Evolutionary conservation across 2,888 invertebrate species (phyloP).

Genomic region (Steromphala cineraria): DNA sequence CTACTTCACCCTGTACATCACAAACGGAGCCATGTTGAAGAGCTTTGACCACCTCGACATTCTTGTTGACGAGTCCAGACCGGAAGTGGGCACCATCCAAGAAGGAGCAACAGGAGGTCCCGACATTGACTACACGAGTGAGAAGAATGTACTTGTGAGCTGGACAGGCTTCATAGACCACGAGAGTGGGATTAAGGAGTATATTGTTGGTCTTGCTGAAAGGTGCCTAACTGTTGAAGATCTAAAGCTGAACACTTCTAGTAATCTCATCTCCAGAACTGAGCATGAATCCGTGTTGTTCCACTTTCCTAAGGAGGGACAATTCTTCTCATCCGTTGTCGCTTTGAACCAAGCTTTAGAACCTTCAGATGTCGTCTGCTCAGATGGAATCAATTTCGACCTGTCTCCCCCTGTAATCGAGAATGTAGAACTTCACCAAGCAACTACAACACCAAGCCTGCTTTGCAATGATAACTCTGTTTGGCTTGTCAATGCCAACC

Average conservation of each 20-base stretch:
- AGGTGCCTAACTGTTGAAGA: slow-evolving; percentile 33
- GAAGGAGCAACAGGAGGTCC: slow-evolving; percentile 29
- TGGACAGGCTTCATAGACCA: slow-evolving; percentile 58
- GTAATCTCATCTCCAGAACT: neutral
- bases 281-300: neutral
- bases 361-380: slow-evolving; percentile 53
- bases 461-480: slow-evolving; percentile 1
- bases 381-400: slow-evolving; percentile 54
- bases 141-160: slow-evolving; percentile 26
- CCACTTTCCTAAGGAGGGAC: slow-evolving; percentile 36
- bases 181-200: slow-evolving; percentile 51
- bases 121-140: slow-evolving; percentile 53
- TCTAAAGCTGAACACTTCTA: neutral
- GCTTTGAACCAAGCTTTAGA: slow-evolving; percentile 56
- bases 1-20: slow-evolving; percentile 44
- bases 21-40: slow-evolving; percentile 43
- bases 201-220: slow-evolving; percentile 37
- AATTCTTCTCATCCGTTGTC: slow-evolving; percentile 42
- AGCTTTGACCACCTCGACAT: slow-evolving; percentile 42
- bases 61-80: slow-evolving; percentile 46
- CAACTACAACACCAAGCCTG: neutral
- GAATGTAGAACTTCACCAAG: slow-evolving; percentile 26
- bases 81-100: slow-evolving; percentile 36
- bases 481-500: slow-evolving; percentile 35
- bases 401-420: slow-evolving; percentile 36